These are phyloP conservation scores for Poecile montanus DNA, from an alignment of 2,797 vertebrate species.

Conservation along the genomic window DNA sequence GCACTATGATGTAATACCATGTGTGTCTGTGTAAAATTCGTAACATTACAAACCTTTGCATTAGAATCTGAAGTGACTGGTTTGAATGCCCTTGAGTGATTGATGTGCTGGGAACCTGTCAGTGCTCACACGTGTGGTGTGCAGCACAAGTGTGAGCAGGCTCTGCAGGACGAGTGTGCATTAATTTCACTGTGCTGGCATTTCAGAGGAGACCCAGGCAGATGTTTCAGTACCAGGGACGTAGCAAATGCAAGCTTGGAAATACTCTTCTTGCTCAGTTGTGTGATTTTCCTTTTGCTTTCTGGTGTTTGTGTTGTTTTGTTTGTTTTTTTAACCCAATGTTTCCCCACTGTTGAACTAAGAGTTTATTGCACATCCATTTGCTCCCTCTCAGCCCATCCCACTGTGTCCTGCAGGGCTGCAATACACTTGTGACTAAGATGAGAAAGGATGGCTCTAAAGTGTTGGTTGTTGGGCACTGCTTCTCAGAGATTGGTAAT, in stretches of 20 bases:
- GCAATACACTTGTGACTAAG: not conserved
- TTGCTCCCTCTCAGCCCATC: not conserved
- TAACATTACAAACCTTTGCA: not conserved
- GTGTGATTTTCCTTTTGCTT: not conserved
- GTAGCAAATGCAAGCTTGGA: not conserved
- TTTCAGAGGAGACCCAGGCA: not conserved
- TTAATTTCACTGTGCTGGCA: not conserved
- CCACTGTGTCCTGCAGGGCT: not conserved
- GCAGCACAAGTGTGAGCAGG: not conserved
- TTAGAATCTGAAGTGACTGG: not conserved
- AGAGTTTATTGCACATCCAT: constrained; percentile 17
- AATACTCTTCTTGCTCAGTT: not conserved
- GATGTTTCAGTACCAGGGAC: not conserved
- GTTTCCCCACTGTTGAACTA: not conserved
- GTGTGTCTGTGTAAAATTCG: not conserved
- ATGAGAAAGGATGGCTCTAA: constrained; percentile 8
- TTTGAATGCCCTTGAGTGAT: not conserved
- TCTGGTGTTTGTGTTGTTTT: not conserved
- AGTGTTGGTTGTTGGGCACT: not conserved
- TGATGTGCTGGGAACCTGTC: not conserved
- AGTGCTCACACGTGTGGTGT: not conserved
- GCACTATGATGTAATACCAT: not conserved
- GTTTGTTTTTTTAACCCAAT: not conserved
- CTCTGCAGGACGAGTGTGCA: not conserved
- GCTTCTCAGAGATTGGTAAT: not conserved